Percentiles rank a stretch among this genome's conserved stretches.
Conservation (phyloP, 2,888 invertebrate genomes). For the Phyllotreta striolata region DNA sequence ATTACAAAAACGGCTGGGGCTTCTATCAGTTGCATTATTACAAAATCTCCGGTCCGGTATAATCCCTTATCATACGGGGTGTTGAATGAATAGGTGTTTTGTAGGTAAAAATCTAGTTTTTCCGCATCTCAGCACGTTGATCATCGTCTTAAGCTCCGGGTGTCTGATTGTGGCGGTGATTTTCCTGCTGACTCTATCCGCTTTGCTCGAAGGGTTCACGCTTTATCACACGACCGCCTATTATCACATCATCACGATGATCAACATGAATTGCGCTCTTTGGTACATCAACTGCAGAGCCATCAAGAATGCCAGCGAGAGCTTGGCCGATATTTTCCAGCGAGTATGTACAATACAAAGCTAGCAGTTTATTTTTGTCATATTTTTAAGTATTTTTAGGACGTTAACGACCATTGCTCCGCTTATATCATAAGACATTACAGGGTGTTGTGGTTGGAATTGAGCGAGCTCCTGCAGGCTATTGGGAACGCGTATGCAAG, state of each 20-base stretch:
- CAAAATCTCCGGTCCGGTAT: conserved; percentile 55
- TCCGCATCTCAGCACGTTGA: conserved; percentile 68
- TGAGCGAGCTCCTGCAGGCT: conserved; percentile 71
- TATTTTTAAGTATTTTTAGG: conserved; percentile 58
- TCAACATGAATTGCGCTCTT: conserved; percentile 76
- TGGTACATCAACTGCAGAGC: conserved; percentile 77
- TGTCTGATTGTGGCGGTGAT: conserved; percentile 69
- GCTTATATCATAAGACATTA: conserved; percentile 68
- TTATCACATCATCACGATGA: conserved; percentile 74
- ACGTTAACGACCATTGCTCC: conserved; percentile 66
- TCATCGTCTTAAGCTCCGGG: conserved; percentile 70
- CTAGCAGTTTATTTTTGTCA: not conserved
- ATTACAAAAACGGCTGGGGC: conserved; percentile 75
- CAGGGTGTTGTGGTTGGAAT: conserved; percentile 70
- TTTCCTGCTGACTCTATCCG: conserved; percentile 68
- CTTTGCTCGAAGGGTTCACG: conserved; percentile 70
- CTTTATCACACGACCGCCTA: conserved; percentile 70
- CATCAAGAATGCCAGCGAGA: conserved; percentile 67
- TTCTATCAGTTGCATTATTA: conserved; percentile 68
- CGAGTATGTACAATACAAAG: conserved; percentile 45
- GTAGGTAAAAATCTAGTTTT: conserved; percentile 69
- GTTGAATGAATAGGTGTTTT: too few relatives aligned
- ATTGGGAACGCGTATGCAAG: conserved; percentile 74
- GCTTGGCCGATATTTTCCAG: conserved; percentile 58
- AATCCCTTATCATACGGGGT: not conserved